Evolutionary conservation across 2,113 vertebrate genomes (phyloP).

Genomic region (Malurus melanocephalus): DNA sequence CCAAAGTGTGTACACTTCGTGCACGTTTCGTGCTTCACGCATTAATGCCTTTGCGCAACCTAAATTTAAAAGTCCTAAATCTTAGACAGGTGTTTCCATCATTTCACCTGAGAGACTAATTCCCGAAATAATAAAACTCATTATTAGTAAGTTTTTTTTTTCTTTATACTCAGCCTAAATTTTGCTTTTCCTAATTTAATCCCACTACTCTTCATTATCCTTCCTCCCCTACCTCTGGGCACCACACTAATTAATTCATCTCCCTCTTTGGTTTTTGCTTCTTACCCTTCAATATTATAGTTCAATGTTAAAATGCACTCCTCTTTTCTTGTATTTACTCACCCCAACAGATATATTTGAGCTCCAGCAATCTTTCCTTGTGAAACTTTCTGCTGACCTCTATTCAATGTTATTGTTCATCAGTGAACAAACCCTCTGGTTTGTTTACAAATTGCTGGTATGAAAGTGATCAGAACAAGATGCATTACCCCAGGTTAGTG

Average conservation of each 20-base stretch:
- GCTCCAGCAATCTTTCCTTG: neutral
- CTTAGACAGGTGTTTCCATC: conserved; percentile 30
- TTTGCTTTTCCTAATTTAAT: conserved; percentile 66
- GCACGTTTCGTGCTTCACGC: neutral
- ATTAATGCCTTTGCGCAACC: neutral
- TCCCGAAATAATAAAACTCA: conserved; percentile 56
- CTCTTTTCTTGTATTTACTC: conserved; percentile 12
- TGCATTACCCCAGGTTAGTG: neutral
- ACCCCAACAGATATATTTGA: neutral
- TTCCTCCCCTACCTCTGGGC: conserved; percentile 31
- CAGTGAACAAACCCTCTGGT: conserved; percentile 8
- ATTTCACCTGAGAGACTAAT: conserved; percentile 48
- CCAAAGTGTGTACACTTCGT: neutral
- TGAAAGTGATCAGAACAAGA: conserved; percentile 10
- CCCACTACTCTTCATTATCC: conserved; percentile 57
- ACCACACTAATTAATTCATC: conserved; percentile 57
- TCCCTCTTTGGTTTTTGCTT: conserved; percentile 29
- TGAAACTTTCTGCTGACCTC: conserved; percentile 33
- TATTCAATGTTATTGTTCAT: conserved; percentile 19
- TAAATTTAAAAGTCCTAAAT: conserved; percentile 36
- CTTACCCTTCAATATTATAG: conserved; percentile 46
- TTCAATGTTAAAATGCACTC: conserved; percentile 45
- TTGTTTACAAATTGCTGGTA: conserved; percentile 19
- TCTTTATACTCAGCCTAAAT: conserved; percentile 50
- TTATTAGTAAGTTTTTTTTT: conserved; percentile 24